Evolutionary conservation across 2,888 invertebrate species (phyloP), one percentile per base, ranked within the genome.

Genomic region (Agrilus biguttatus): DNA sequence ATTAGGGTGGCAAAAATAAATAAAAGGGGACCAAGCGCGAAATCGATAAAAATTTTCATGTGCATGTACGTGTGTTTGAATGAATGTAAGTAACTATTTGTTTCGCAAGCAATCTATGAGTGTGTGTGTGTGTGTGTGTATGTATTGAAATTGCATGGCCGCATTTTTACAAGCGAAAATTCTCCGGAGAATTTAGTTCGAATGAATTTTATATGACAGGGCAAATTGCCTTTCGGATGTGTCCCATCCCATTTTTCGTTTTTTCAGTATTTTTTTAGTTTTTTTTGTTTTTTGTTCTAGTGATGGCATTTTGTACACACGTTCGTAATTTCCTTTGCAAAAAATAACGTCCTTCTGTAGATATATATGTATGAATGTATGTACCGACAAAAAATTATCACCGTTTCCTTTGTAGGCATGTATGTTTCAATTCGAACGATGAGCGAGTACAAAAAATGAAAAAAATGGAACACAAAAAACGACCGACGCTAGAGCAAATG

Each of bases 1-100:
- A 62, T 62, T 61, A 61, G 63, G 63, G 63, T 61, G 60, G 59
- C 59, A 58, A 63, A 62, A 63, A 62, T 62, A 63, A 63, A 63
- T 63, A 63, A 62, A 37, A 63, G 60, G 61, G 63, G 60, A 57
- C 28, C 8, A 28, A 28, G 10, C 28, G 28, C 8, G 8, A 10
- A 28, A 28, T 28, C 28, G 56, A 55, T 56, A 56, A 56, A 55
- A 57, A 56, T 53, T 53, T 46, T 46, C 45, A 37, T 40, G 37
- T 32, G 37, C 34, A 37, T 41, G 36, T 10, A 10, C 10, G 28
- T 28, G 28, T 28, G 28, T 28, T 10, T 28, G 28, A 28, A 28
- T 28, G 28, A 28, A 28, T 28, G 28, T 28, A 28, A 28, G 28
- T 28, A 28, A 28, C 28, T 28, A 28, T 28, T 28, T 28, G 28